Base-by-base conservation (phyloP, 64 coral and sea anemone species). In the Dendronephthya gigantea region DNA sequence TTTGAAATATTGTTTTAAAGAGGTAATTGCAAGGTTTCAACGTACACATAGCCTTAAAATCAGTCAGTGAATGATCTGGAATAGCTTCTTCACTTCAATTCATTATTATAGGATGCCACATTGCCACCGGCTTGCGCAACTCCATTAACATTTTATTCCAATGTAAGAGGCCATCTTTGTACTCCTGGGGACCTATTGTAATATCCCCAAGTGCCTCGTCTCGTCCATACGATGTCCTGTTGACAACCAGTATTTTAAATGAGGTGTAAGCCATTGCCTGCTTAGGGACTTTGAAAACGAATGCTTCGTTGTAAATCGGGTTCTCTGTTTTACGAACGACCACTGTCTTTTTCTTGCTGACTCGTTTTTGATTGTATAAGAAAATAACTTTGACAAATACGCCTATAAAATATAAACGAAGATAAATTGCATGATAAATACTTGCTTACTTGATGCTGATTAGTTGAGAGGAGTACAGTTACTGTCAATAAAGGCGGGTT, bases 271-370 rank as follows among this genome's bases (percentile, higher is more conserved):
- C 82, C 65, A 98, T 74, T 4, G 95, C 81, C 36, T 98, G 89
- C 30, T 89, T 90, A n/a, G 95, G 89, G 17, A 98, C 95, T 88
- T 98, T 98, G 70, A 98, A 98, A 29, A 92, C 90, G 47, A 98
- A 98, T 1, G 95, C 92, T 43, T 98, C 95, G 87, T 98, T 98
- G 90, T 98, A 98, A 14, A 98, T 92, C 11, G 95, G 95, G 29
- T 98, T 89, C 49, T 68, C 34, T 27, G 95, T 98, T 34, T 89
- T 91, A 72, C 93, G 93, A 19, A 91, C 89, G 87, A 93, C 93
- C 16, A 87, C 92, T 13, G 95, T 98, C 17, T 91, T 92, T 74
- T 98, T 98, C 40, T 87, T 88, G 25, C 95, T 92, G 33, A 98
- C 40, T 84, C 95, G 84, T 6, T 84, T 90, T 83, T 87, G 91